Conservation (phyloP, 2,113 vertebrate genomes). For the Ptilorrhoa leucosticta region DNA sequence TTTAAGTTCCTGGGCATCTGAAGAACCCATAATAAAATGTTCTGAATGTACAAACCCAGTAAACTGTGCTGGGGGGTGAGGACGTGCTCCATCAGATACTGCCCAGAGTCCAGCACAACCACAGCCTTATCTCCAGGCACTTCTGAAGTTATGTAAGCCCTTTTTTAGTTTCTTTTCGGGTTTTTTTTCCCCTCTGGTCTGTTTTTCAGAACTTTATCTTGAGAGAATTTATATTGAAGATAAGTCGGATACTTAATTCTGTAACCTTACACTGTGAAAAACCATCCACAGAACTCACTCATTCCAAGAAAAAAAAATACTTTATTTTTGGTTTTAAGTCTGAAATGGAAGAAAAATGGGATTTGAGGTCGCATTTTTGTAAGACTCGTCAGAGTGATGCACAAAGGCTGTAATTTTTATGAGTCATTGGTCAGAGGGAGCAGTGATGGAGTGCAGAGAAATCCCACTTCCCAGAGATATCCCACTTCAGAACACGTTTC, state of each 20-base stretch:
- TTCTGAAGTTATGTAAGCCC: neutral
- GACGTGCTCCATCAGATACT: neutral
- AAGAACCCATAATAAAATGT: constrained; percentile 54
- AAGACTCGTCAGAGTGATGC: neutral
- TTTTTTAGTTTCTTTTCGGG: neutral
- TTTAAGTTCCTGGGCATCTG: constrained; percentile 45
- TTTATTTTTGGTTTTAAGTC: neutral
- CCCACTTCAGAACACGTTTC: neutral
- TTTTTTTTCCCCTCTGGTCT: neutral
- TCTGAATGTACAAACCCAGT: constrained; percentile 11
- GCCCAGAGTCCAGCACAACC: neutral
- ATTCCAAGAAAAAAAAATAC: neutral
- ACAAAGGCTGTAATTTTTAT: neutral
- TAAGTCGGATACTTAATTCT: neutral
- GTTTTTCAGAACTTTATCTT: neutral
- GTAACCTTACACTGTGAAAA: neutral
- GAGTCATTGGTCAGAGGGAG: constrained; percentile 23
- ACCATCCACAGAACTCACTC: neutral
- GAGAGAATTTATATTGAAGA: neutral
- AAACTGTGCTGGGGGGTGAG: neutral
- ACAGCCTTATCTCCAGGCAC: neutral
- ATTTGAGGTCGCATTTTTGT: constrained; percentile 21
- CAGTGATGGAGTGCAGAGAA: neutral
- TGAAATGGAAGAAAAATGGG: neutral
- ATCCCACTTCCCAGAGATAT: constrained; percentile 6